Evolutionary conservation across 2,888 invertebrate species (phyloP).

Genomic region (Dolomedes plantarius): DNA sequence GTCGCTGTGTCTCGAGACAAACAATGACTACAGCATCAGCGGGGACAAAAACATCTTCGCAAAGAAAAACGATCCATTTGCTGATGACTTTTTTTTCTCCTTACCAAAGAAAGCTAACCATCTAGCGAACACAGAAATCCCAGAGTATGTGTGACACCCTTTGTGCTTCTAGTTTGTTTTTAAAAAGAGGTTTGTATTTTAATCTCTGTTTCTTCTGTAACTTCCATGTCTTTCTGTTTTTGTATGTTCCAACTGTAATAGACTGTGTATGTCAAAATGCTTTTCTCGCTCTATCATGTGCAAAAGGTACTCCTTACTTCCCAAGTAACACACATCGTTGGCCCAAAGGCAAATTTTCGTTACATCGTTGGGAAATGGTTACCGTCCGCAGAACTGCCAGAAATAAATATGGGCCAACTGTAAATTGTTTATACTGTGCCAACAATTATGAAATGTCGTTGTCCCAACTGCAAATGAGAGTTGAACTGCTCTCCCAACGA

Average conservation of each 20-base stretch:
- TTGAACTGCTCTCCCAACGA: too few species aligned
- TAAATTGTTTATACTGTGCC: too few species aligned
- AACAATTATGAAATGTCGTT: too few species aligned
- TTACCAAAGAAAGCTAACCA: constrained; percentile 64
- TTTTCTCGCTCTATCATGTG: too few species aligned
- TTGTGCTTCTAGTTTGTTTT: constrained; percentile 43
- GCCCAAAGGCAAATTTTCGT: too few species aligned
- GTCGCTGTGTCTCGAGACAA: constrained; percentile 40
- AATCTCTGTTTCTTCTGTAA: background rate
- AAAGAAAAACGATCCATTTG: constrained; percentile 90
- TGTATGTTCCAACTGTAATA: background rate
- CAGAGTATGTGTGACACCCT: constrained; percentile 59
- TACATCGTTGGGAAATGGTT: too few species aligned
- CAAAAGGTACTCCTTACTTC: too few species aligned
- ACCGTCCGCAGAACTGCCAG: too few species aligned
- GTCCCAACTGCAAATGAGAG: too few species aligned
- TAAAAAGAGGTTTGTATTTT: constrained; percentile 40
- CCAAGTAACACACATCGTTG: too few species aligned
- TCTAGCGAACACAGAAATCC: constrained; percentile 59
- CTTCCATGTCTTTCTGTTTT: too few species aligned
- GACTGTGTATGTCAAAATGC: background rate
- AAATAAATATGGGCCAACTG: too few species aligned
- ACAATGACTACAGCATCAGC: constrained; percentile 28
- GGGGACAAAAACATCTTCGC: constrained; percentile 82
- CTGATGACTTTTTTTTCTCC: constrained; percentile 84